Base-by-base conservation (phyloP, 2,113 vertebrate species). In the Hystrix brachyura region DNA sequence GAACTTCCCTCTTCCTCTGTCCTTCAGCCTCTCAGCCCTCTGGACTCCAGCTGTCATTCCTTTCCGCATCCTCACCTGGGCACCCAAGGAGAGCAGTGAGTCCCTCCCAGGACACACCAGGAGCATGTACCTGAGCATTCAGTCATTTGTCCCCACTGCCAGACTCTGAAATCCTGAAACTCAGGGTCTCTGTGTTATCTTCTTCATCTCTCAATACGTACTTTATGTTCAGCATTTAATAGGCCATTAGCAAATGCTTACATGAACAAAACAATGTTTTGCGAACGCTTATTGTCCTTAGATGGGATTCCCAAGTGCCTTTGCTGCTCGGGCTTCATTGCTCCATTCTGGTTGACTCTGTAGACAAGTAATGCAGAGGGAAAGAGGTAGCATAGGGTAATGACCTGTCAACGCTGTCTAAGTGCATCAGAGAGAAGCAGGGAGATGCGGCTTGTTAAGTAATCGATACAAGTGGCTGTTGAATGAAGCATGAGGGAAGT, bases 391-490 rank as follows among this genome's bases (percentile, higher is more conserved):
- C 9, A 1, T 0, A 0, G 14, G 53, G 29, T 17, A 18, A 81
- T 32, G 85, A 71, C 81, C 89, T 85, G 78, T 94, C 57, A 25
- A 13, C 38, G 0, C 21, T 10, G 27, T 38, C 93, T 92, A 59
- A 81, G 81, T 25, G 18, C 38, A 17, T 1, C 12, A 83, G 51
- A 27, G 15, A 94, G 72, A 62, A 43, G 34, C 59, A 51, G 91
- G 43, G 65, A 79, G 90, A 64, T 57, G 86, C 46, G n/a, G 48
- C 55, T 85, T 60, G 93, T 78, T 80, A 94, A 81, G 65, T n/a
- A 81, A 92, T 82, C 91, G 14, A 53, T 74, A 32, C 86, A 67
- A 86, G 51, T 21, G 60, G 43, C 86, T 46, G 51, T 79, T 46
- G 72, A 74, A 46, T 3, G 21, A 86, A 69, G 90, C 72, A 27